These are phyloP conservation scores for Sinotaia quadrata DNA, from an alignment of 2,888 invertebrate species.

Conservation along the genomic window DNA sequence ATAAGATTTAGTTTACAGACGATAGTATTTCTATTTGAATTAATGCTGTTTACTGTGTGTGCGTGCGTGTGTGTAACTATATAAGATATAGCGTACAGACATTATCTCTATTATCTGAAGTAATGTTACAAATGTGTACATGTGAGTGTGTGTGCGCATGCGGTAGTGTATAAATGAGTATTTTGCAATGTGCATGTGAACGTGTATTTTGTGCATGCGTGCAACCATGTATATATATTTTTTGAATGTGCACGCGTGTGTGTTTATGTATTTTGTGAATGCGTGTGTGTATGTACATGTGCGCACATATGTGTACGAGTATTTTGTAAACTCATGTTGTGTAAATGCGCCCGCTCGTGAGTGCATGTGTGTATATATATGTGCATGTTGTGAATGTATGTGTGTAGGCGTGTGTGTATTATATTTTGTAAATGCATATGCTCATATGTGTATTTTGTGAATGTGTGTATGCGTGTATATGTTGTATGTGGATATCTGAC, in stretches of 20 bases:
- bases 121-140: too few relatives aligned
- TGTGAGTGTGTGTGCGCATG: slow-evolving; percentile 4
- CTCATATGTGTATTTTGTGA: too few relatives aligned
- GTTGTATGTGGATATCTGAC: too few relatives aligned
- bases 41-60: neutral
- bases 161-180: neutral
- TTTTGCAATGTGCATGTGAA: neutral
- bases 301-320: neutral
- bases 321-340: too few relatives aligned
- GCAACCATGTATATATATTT: neutral
- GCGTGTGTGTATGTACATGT: neutral
- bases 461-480: too few relatives aligned
- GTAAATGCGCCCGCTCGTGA: too few relatives aligned
- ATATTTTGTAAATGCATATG: too few relatives aligned
- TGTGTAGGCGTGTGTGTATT: too few relatives aligned
- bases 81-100: neutral
- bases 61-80: neutral
- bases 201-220: neutral
- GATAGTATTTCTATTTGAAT: too few relatives aligned
- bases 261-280: neutral
- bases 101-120: too few relatives aligned
- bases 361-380: too few relatives aligned
- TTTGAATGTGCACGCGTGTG: neutral
- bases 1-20: neutral
- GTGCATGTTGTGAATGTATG: too few relatives aligned